Evolutionary conservation across 2,113 vertebrate genomes (phyloP).

Genomic region (Dicerorhinus sumatrensis): DNA sequence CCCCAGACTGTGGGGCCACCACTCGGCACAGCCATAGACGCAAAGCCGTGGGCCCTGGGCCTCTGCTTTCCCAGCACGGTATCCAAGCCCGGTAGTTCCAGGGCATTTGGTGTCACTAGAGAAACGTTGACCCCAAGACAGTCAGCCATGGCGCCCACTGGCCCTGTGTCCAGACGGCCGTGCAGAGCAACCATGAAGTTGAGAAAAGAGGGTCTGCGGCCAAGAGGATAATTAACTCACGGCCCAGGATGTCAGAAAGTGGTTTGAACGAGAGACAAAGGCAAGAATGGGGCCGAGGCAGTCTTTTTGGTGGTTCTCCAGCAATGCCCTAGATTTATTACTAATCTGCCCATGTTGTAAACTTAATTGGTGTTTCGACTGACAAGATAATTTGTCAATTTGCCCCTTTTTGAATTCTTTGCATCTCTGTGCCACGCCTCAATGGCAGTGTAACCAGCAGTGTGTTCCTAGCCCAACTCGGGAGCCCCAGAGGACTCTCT

Average conservation of each 20-base stretch:
- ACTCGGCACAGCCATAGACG: accelerated
- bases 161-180: accelerated
- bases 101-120: background rate
- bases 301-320: background rate
- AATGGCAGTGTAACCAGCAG: accelerated
- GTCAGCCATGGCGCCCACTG: accelerated
- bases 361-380: background rate
- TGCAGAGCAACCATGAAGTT: background rate
- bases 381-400: background rate
- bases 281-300: accelerated
- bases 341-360: background rate
- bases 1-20: accelerated
- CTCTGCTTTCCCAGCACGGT: background rate
- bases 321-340: accelerated
- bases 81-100: accelerated
- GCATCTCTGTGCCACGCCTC: accelerated
- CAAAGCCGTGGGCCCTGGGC: accelerated
- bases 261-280: background rate
- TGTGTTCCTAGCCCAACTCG: accelerated
- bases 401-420: background rate
- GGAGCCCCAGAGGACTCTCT: accelerated
- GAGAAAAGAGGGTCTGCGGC: background rate
- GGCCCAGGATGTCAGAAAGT: background rate
- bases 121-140: accelerated
- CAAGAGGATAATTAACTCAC: accelerated